Evolutionary conservation across 2,888 invertebrate species (phyloP).

Genomic region (Pyralis farinalis): DNA sequence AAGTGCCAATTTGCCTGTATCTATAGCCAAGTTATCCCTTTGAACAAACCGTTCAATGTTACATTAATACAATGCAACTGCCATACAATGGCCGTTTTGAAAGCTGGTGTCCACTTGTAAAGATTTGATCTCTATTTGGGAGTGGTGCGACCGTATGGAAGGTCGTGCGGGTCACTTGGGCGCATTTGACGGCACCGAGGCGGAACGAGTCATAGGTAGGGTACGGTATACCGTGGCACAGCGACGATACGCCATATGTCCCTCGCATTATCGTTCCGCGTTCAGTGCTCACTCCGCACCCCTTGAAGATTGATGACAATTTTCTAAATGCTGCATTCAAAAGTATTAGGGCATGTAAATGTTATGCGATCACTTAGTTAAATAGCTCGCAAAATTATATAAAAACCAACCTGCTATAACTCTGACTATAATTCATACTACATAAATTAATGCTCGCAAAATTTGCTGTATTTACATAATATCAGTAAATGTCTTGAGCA

Average conservation of each 20-base stretch:
- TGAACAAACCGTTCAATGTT: conserved; percentile 7
- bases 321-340: conserved; percentile 58
- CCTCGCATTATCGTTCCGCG: conserved; percentile 60
- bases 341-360: conserved; percentile 77
- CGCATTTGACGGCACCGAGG: conserved; percentile 50
- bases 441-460: not conserved
- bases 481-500: conserved; percentile 1
- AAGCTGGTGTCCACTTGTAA: conserved; percentile 52
- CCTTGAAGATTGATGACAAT: conserved; percentile 75
- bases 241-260: conserved; percentile 64
- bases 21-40: conserved; percentile 3
- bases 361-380: conserved; percentile 72
- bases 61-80: conserved; percentile 11
- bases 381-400: conserved; percentile 60
- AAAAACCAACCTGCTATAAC: conserved; percentile 10
- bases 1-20: conserved; percentile 5
- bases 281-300: conserved; percentile 44
- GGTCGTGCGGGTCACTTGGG: conserved; percentile 63
- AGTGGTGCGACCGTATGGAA: conserved; percentile 35
- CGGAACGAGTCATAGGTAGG: conserved; percentile 50
- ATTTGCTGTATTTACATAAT: conserved; percentile 1
- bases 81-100: conserved; percentile 38
- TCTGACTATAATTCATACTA: conserved; percentile 3
- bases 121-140: conserved; percentile 49
- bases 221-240: conserved; percentile 23